These are phyloP conservation scores for Spodoptera exigua DNA, from an alignment of 2,888 invertebrate species.

Conservation along the genomic window DNA sequence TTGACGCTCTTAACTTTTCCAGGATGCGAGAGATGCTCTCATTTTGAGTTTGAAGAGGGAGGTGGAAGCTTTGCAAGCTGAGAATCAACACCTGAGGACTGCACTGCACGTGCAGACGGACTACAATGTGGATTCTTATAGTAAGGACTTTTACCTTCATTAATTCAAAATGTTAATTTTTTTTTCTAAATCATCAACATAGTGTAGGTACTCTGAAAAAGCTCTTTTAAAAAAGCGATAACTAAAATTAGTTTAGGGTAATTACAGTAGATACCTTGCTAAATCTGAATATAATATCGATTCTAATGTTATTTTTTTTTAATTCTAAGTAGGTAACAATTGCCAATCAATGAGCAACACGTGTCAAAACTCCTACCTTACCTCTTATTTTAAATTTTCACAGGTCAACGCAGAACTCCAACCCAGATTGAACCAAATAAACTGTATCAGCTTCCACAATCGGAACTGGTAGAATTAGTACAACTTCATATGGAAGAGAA, in stretches of 20 bases:
- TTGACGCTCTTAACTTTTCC: conserved; percentile 13
- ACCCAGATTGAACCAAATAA: conserved; percentile 92
- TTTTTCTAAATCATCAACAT: too few species aligned
- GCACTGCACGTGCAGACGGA: conserved; percentile 92
- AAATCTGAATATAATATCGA: too few species aligned
- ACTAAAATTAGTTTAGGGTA: too few species aligned
- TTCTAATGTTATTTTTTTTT: neutral
- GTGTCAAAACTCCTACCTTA: too few species aligned
- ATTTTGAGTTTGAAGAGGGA: conserved; percentile 96
- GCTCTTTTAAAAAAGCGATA: too few species aligned
- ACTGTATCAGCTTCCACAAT: conserved; percentile 92
- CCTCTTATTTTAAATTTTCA: too few species aligned
- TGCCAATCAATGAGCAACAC: too few species aligned
- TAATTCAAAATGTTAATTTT: too few species aligned
- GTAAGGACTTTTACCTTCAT: conserved; percentile 56
- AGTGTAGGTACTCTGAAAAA: too few species aligned
- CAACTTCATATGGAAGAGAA: conserved; percentile 96
- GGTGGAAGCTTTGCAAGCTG: conserved; percentile 94
- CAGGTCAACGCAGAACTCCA: conserved; percentile 82
- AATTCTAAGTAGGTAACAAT: too few species aligned
- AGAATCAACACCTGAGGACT: conserved; percentile 95
- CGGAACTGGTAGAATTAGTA: conserved; percentile 94
- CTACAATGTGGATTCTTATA: conserved; percentile 71
- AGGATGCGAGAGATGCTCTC: conserved; percentile 97
- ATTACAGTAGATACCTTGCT: too few species aligned